Evolutionary conservation across 2,888 invertebrate species (phyloP).

Genomic region (Diarsia rubi): DNA sequence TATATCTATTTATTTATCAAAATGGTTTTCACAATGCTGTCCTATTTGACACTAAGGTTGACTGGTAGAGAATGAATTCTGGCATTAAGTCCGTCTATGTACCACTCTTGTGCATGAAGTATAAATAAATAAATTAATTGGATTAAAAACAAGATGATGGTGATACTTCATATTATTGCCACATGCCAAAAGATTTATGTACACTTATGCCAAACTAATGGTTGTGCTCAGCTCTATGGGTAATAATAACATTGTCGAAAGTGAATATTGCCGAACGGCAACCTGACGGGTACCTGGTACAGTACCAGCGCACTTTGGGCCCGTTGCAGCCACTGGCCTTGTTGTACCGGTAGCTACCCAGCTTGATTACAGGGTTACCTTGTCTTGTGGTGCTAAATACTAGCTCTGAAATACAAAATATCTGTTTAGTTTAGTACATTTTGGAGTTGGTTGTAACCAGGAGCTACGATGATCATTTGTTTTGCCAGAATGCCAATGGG

Average conservation of each 20-base stretch:
- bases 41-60: too few relatives aligned
- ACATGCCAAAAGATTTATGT: not conserved
- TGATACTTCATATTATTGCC: not conserved
- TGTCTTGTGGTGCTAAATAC: conserved; percentile 54
- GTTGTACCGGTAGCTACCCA: conserved; percentile 65
- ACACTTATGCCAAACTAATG: conserved; percentile 16
- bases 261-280: conserved; percentile 43
- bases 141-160: not conserved
- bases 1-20: too few relatives aligned
- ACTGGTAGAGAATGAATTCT: too few relatives aligned
- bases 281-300: conserved; percentile 31
- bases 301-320: conserved; percentile 46
- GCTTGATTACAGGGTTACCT: conserved; percentile 64
- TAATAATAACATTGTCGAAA: conserved; percentile 20
- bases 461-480: not conserved
- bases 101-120: too few relatives aligned
- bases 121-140: too few relatives aligned
- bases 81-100: too few relatives aligned
- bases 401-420: conserved; percentile 27
- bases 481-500: not conserved
- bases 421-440: not conserved
- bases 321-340: conserved; percentile 31
- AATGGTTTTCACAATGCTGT: too few relatives aligned
- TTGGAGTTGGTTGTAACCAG: not conserved
- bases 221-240: conserved; percentile 29